Evolutionary conservation across 2,888 invertebrate species (phyloP).

Genomic region (Eupsilia transversa): DNA sequence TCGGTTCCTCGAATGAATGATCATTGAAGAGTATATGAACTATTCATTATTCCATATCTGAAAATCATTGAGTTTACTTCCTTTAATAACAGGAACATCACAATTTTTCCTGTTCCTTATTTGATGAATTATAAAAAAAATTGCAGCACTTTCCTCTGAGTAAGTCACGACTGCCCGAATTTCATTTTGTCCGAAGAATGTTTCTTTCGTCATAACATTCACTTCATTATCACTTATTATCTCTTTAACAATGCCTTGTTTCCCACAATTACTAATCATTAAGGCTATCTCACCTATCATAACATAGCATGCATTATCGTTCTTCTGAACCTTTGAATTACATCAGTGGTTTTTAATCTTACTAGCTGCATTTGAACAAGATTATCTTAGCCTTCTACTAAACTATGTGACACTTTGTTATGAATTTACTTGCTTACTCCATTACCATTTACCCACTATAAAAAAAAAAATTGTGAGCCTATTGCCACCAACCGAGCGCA

Average conservation of each 20-base stretch:
- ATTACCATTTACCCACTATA: neutral
- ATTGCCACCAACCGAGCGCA: too few relatives aligned
- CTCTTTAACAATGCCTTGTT: neutral
- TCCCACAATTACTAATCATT: neutral
- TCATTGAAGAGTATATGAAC: neutral
- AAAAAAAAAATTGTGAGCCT: neutral
- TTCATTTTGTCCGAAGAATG: neutral
- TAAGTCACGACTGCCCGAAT: neutral
- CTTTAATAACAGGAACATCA: neutral
- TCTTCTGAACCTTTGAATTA: neutral
- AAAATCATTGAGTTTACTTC: neutral
- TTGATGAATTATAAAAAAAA: neutral
- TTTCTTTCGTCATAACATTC: neutral
- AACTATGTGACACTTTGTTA: too few relatives aligned
- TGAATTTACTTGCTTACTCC: neutral
- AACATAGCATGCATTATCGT: neutral
- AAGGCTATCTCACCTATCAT: neutral
- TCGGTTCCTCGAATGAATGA: neutral
- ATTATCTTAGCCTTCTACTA: neutral
- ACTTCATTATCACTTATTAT: neutral
- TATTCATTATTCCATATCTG: neutral
- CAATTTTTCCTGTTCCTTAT: neutral
- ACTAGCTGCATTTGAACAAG: neutral
- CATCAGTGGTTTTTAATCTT: neutral
- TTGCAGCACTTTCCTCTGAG: neutral